Conservation (phyloP, 2,113 vertebrate species). For the Tupaia chinensis region DNA sequence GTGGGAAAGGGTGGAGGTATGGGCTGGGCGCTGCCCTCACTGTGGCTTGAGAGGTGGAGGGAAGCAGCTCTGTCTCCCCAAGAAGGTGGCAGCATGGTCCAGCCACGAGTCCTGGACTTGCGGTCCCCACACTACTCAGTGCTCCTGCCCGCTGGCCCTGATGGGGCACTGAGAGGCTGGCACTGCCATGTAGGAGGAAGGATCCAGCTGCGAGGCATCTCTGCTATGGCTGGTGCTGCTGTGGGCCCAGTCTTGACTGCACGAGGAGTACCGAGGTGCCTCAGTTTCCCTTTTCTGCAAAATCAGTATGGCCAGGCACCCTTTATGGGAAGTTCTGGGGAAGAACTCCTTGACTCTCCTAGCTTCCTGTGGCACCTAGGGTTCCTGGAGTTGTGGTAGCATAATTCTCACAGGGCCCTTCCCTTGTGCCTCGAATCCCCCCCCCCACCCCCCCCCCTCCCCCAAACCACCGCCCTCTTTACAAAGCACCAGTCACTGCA, state of each 20-base stretch:
- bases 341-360: not conserved
- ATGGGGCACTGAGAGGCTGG: fast-evolving
- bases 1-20: too few species aligned
- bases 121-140: not conserved
- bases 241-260: not conserved
- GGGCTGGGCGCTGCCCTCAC: fast-evolving
- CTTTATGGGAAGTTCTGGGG: not conserved
- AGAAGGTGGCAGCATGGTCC: not conserved
- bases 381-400: not conserved
- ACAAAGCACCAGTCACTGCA: not conserved
- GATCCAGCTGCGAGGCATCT: not conserved
- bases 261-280: not conserved
- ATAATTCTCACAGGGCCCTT: not conserved
- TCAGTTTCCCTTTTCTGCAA: not conserved
- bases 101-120: fast-evolving
- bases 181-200: fast-evolving
- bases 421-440: not conserved
- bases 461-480: not conserved
- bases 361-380: not conserved
- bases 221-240: not conserved
- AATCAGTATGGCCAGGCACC: not conserved
- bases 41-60: not conserved
- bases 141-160: not conserved
- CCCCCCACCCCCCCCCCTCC: too few species aligned
- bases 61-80: not conserved